Conservation (phyloP, 2,888 invertebrate species). For the Ochropacha duplaris region DNA sequence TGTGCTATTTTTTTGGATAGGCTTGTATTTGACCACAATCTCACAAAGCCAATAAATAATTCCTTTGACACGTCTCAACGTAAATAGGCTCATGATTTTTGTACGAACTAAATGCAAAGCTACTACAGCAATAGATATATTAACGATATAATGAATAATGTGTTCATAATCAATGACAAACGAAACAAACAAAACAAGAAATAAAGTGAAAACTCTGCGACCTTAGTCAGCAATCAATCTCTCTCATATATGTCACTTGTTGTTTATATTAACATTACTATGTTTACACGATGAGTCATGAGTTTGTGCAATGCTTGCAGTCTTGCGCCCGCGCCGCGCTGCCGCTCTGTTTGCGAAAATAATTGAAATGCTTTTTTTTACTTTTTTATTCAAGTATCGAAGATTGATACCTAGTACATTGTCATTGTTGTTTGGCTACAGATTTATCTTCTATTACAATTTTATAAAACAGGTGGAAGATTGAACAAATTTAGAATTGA, state of each 20-base stretch:
- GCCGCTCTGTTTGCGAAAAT: background rate
- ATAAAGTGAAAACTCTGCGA: constrained; percentile 12
- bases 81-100: background rate
- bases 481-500: background rate
- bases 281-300: constrained; percentile 12
- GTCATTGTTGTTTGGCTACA: background rate
- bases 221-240: constrained; percentile 24
- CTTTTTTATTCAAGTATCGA: no score
- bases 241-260: constrained; percentile 8
- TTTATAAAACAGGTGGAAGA: background rate
- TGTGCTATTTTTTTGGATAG: no score
- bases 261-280: constrained; percentile 10
- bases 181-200: constrained; percentile 9
- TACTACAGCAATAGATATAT: no score
- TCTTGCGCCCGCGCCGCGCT: background rate
- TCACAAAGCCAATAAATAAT: no score
- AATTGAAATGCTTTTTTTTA: no score
- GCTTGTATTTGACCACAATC: no score
- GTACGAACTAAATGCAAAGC: background rate
- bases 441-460: background rate
- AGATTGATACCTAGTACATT: no score
- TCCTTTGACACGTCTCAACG: no score
- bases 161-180: background rate
- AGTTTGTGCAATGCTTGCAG: constrained; percentile 7
- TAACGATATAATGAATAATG: no score